phyloP scores from a whole-genome alignment of 2,113 vertebrate genomes.

The Synodontis membranacea region DNA sequence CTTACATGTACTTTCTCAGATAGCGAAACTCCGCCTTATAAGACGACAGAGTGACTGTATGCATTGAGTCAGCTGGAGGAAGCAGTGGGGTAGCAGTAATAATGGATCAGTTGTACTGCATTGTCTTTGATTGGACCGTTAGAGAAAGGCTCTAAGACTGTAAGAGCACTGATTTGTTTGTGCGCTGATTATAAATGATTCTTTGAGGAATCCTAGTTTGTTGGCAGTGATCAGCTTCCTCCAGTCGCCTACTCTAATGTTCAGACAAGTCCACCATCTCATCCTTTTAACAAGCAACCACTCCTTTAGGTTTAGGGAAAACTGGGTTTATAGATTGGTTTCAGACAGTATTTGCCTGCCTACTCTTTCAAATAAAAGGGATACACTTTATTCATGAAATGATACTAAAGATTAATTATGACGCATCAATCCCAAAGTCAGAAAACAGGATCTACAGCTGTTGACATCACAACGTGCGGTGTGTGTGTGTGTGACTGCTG shows the following conservation, averaged over 20 bases:
- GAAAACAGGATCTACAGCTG: neutral
- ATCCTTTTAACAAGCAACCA: neutral
- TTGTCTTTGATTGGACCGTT: neutral
- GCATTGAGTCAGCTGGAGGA: neutral
- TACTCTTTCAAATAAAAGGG: neutral
- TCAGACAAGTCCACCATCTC: neutral
- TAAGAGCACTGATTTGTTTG: neutral
- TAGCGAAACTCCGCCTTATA: neutral
- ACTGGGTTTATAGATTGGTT: neutral
- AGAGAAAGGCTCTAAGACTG: neutral
- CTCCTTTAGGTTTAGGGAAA: neutral
- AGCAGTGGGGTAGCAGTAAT: neutral
- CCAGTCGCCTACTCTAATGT: neutral
- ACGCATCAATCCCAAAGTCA: neutral
- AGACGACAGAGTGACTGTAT: neutral
- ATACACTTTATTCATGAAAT: neutral
- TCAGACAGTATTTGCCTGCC: neutral
- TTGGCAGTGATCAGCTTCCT: neutral
- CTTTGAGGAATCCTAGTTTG: neutral
- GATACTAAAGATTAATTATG: neutral
- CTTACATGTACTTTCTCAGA: neutral
- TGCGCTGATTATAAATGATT: neutral
- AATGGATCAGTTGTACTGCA: neutral
- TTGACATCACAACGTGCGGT: conserved; percentile 1
- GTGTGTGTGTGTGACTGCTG: neutral